Percentiles rank a stretch among this genome's conserved stretches.
Conservation (phyloP, 2,113 vertebrate genomes). For the Lepisosteus oculatus region DNA sequence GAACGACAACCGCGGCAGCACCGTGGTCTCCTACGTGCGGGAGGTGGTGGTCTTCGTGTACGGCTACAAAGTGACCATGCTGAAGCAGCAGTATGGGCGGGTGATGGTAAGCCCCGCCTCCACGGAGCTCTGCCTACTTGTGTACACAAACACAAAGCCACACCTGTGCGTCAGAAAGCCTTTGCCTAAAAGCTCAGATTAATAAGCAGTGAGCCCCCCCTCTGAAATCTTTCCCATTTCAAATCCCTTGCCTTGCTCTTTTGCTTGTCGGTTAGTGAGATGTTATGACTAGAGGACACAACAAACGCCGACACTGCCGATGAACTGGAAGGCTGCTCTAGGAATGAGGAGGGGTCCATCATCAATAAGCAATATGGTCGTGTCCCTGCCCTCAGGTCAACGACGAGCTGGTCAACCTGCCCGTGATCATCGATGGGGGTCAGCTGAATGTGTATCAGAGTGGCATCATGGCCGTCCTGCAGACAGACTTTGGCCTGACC, state of each 20-base stretch:
- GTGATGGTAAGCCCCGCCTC: constrained; percentile 61
- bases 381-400: constrained; percentile 49
- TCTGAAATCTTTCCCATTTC: too few species aligned
- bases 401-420: constrained; percentile 54
- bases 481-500: constrained; percentile 60
- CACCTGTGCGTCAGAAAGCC: too few species aligned
- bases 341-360: too few species aligned
- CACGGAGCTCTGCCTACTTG: background rate
- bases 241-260: too few species aligned
- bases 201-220: too few species aligned
- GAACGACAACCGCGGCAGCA: constrained; percentile 68
- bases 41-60: constrained; percentile 56
- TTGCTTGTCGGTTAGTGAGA: too few species aligned
- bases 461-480: constrained; percentile 40
- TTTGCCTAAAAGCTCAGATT: too few species aligned
- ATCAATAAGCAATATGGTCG: too few species aligned
- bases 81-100: constrained; percentile 55
- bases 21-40: constrained; percentile 61
- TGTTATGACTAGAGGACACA: too few species aligned
- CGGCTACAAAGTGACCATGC: constrained; percentile 54
- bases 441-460: constrained; percentile 47
- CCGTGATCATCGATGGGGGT: constrained; percentile 23
- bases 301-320: too few species aligned
- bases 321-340: too few species aligned
- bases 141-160: too few species aligned